A percentile compares a stretch with the other conserved stretches of the same genome.
phyloP scores from a whole-genome alignment of 2,888 invertebrate species.

The Trisateles emortualis region DNA sequence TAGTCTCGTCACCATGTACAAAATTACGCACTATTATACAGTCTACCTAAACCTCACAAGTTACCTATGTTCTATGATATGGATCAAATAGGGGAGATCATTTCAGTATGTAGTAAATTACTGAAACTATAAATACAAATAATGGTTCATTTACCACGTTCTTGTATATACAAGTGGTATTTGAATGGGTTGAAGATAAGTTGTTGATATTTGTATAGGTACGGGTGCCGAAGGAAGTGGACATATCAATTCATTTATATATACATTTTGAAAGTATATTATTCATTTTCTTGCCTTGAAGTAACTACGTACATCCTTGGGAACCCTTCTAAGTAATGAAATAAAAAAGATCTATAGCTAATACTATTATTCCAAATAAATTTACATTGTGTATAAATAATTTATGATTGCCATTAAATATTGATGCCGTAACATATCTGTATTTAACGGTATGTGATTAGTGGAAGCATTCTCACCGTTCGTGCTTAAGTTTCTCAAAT shows the following conservation, averaged over 20 bases:
- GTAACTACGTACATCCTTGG: slow-evolving; percentile 40
- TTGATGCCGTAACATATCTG: slow-evolving; percentile 62
- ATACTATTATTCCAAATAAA: slow-evolving; percentile 20
- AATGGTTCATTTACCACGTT: slow-evolving; percentile 35
- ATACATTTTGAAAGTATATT: too few species aligned
- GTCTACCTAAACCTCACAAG: slow-evolving; percentile 28
- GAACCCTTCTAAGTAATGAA: slow-evolving; percentile 39
- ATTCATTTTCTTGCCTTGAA: neutral
- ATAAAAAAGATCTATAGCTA: slow-evolving; percentile 35
- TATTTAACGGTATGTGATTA: slow-evolving; percentile 62
- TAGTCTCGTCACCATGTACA: slow-evolving; percentile 76
- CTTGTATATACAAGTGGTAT: slow-evolving; percentile 58
- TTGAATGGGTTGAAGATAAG: slow-evolving; percentile 33
- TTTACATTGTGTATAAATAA: slow-evolving; percentile 51
- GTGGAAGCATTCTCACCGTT: slow-evolving; percentile 88
- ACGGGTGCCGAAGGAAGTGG: slow-evolving; percentile 44
- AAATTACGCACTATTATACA: slow-evolving; percentile 72
- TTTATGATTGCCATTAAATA: slow-evolving; percentile 50
- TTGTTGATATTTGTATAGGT: slow-evolving; percentile 28
- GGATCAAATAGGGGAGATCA: slow-evolving; percentile 5
- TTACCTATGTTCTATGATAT: slow-evolving; percentile 15
- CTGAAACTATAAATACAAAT: slow-evolving; percentile 14
- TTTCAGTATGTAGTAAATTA: neutral
- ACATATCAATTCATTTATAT: neutral
- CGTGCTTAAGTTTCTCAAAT: slow-evolving; percentile 83